Evolutionary conservation across 2,797 vertebrate species (phyloP), one percentile per base, ranked within the genome.

Genomic region (Lacerta agilis): DNA sequence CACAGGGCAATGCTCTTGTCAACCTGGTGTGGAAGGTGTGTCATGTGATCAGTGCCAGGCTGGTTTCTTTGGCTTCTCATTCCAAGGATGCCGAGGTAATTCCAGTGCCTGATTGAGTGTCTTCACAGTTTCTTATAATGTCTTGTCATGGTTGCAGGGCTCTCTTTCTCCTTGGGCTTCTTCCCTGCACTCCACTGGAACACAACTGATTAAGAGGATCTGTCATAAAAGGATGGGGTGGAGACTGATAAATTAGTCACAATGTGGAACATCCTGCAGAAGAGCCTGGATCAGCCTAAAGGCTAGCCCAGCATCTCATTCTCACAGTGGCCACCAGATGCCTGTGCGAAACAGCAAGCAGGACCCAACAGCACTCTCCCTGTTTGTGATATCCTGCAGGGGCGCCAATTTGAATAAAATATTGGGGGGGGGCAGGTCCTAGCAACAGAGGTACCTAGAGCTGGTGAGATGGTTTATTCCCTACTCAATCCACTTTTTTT

Each of bases 51-150:
- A 86, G 1, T 99, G 98, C 93, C 97, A 97, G 43, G 91, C 89
- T 0, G 97, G 98, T 64, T 99, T 98, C 96, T 99, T 98, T 0
- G 97, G 98, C 91, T 98, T 99, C 96, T 98, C 98, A 0, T 94
- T 96, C 92, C 97, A 96, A 90, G 98, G 98, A 87, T 99, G 98
- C 96, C 96, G 97, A 97, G 98, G 98, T 99, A 96, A 94, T 0
- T 0, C 75, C 82, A 13, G 3, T 3, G 18, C 17, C 15, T 5
- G 25, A 0, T 3, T 5, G 8, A 8, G 27, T 13, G 23, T 17
- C 11, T 80, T 71, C 0, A 18, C 29, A 38, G 27, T 5, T 45
- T 6, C 6, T 20, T 15, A 3, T 4, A 8, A 8, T 27, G 13
- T 23, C 79, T 64, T 29, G 2, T 64, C 8, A 1, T 3, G 11